Evolutionary conservation across 2,797 vertebrate species (phyloP), one percentile per base, ranked within the genome.

Genomic region (Macropodus opercularis): DNA sequence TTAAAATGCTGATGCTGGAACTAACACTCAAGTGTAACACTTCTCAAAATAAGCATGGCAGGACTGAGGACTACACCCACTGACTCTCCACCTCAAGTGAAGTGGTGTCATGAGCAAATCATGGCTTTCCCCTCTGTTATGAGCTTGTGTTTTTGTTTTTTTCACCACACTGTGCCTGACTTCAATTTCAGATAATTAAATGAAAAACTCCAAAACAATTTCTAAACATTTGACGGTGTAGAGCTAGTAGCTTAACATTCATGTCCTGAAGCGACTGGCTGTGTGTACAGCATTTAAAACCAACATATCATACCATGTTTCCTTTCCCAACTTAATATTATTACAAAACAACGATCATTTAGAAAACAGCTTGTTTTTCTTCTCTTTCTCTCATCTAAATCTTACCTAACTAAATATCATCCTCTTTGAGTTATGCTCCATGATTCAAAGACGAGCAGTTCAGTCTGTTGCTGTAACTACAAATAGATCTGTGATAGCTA

Each of bases 181-280:
- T 80, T 74, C 29, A 77, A 70, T 77, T 76, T 72, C 13, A 64
- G 31, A 67, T 67, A 75, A 86, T 76, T 36, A 26, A 10, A 68
- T 76, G 68, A 60, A 46, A 56, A 76, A 43, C 39, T 40, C n/a
- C 21, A 58, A 49, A 62, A 55, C 47, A 65, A 70, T 78, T 64
- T 56, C 27, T 60, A 29, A 74, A 48, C 79, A 80, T 72, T 32
- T 77, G 70, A 75, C 53, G n/a, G n/a, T n/a, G n/a, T n/a, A n/a
- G n/a, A n/a, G n/a, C n/a, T n/a, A n/a, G n/a, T n/a, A n/a, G n/a
- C n/a, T n/a, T n/a, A n/a, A n/a, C n/a, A n/a, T n/a, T n/a, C n/a
- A n/a, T n/a, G n/a, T n/a, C n/a, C 68, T 54, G 56, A 49, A 59
- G 39, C 18, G 22, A 0, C 48, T 42, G 51, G n/a, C 22, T 41